Percentiles rank a stretch among this genome's conserved stretches.
phyloP scores from a whole-genome alignment of 2,797 vertebrate genomes.

The Synanceia verrucosa region DNA sequence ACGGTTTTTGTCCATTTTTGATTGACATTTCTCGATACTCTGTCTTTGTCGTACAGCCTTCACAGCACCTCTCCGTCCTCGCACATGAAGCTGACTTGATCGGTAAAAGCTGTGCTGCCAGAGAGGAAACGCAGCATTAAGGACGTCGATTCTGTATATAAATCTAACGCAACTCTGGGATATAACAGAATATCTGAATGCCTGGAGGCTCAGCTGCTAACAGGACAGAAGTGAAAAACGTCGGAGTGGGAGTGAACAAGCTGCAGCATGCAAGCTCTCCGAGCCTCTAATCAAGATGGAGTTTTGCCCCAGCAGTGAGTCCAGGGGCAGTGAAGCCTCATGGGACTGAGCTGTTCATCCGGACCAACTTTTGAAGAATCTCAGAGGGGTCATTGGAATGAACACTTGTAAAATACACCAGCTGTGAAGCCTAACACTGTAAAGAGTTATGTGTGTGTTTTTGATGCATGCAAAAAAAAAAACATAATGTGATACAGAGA shows the following conservation, averaged over 20 bases:
- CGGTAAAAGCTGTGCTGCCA: accelerated
- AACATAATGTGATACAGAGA: background rate
- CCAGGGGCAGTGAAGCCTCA: background rate
- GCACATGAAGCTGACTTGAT: accelerated
- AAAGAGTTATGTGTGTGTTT: background rate
- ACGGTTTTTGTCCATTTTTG: background rate
- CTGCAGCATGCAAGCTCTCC: background rate
- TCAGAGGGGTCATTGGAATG: background rate
- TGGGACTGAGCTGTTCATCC: background rate
- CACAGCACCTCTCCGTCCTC: accelerated
- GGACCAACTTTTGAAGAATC: background rate
- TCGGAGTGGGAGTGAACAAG: background rate
- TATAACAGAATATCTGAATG: background rate
- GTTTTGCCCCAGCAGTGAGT: background rate
- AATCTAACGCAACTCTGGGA: background rate
- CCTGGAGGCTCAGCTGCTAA: background rate
- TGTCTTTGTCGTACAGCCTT: background rate
- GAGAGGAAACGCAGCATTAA: accelerated
- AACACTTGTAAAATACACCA: background rate
- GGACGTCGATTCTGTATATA: background rate
- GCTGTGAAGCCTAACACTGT: background rate
- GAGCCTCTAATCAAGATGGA: background rate
- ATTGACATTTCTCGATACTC: background rate
- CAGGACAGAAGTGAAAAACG: background rate
- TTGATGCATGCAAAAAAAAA: background rate